These are phyloP conservation scores for Drymonia ruficornis DNA, from an alignment of 2,888 invertebrate genomes.

Conservation along the genomic window DNA sequence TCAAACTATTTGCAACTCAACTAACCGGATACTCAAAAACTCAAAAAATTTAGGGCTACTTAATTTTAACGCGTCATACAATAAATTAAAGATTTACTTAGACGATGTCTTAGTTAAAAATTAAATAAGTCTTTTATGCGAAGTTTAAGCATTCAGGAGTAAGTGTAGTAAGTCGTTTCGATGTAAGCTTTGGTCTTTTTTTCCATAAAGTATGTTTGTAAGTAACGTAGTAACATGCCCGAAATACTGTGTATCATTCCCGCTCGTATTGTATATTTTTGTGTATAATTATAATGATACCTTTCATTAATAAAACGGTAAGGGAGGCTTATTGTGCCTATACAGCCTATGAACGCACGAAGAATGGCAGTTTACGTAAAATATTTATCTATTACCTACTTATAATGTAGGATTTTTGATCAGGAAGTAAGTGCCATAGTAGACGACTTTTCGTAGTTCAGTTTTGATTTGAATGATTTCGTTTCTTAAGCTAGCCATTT, in stretches of 20 bases:
- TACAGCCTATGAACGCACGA: slow-evolving; percentile 33
- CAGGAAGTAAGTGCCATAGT: neutral
- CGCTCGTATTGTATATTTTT: slow-evolving; percentile 65
- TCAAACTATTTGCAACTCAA: neutral
- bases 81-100: no score
- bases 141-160: no score
- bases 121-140: no score
- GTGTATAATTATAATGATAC: slow-evolving; percentile 72
- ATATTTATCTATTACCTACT: neutral
- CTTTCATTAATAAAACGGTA: slow-evolving; percentile 55
- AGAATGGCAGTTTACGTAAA: slow-evolving; percentile 10
- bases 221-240: slow-evolving; percentile 63
- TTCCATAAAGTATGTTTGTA: slow-evolving; percentile 13
- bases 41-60: no score
- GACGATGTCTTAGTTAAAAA: no score
- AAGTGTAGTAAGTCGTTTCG: no score
- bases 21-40: no score
- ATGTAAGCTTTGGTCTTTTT: neutral
- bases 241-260: slow-evolving; percentile 71
- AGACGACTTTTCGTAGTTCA: neutral
- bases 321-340: slow-evolving; percentile 43
- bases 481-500: neutral
- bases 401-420: neutral
- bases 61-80: no score
- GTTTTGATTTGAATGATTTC: neutral